A percentile compares a stretch with the other conserved stretches of the same genome.
Evolutionary conservation across 2,888 invertebrate species (phyloP).

Genomic region (Xanthorhoe spadicearia): DNA sequence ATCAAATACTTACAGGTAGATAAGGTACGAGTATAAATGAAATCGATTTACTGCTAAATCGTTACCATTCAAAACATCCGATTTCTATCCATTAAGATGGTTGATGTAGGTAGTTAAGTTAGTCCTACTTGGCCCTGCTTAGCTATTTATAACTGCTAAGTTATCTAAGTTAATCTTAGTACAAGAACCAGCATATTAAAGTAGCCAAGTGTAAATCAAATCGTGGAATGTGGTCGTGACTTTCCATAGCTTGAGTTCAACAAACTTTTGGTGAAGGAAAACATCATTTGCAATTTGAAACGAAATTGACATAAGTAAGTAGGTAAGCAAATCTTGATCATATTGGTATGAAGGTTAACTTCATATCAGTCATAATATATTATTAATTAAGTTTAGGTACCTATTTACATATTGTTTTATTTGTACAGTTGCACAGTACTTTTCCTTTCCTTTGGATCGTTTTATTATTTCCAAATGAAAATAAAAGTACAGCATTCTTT

Average conservation of each 20-base stretch:
- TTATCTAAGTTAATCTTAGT: constrained; percentile 29
- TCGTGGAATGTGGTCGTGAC: constrained; percentile 62
- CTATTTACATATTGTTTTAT: constrained; percentile 23
- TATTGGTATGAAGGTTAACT: not conserved
- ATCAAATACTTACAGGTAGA: too few species aligned
- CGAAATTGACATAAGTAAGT: not conserved
- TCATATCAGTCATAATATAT: not conserved
- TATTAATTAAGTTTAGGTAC: constrained; percentile 17
- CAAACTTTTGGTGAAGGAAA: not conserved
- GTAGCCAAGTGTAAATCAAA: constrained; percentile 52
- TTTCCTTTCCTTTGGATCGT: constrained; percentile 7
- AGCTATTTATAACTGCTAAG: constrained; percentile 31
- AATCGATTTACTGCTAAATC: not conserved
- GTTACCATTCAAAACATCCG: constrained; percentile 9
- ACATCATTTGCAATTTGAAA: not conserved
- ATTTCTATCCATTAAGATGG: constrained; percentile 33
- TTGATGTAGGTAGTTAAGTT: constrained; percentile 17
- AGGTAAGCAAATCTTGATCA: not conserved
- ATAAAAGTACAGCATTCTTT: too few species aligned
- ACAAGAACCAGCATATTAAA: constrained; percentile 33
- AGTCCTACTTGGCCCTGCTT: constrained; percentile 17
- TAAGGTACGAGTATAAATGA: too few species aligned
- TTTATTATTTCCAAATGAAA: not conserved
- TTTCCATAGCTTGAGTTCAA: constrained; percentile 51
- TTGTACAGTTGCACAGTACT: constrained; percentile 31